Evolutionary conservation across 2,113 vertebrate genomes (phyloP), one percentile per base, ranked within the genome.

Genomic region (Saccopteryx bilineata): DNA sequence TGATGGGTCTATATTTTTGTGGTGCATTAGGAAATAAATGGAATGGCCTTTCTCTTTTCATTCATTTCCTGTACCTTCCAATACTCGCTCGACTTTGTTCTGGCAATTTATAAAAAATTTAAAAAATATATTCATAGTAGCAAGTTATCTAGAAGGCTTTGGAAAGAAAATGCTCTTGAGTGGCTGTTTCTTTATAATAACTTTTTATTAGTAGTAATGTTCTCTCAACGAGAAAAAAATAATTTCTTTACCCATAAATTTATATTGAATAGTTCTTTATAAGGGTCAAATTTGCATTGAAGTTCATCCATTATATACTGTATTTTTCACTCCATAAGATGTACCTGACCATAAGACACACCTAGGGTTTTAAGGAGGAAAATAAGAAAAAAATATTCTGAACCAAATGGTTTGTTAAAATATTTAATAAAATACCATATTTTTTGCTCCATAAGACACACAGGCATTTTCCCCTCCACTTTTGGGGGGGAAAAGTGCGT

Each of bases 61-160:
- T 17, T 33, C 69, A 58, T 63, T 63, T 68, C 31, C 9, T 79
- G 85, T 21, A 39, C 66, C 50, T 66, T 87, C 50, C 81, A 54
- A 52, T 83, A 52, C 7, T 86, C 21, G 71, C 7, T 86, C 21
- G 71, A 23, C 52, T 17, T 52, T 76, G 50, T 65, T 18, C 13
- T 71, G 1, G 7, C 5, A 85, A 50, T 84, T 93, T n/a, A 71
- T 54, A 90, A 50, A 92, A 88, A 92, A 88, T n/a, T 85, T 65
- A 26, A 65, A 17, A 39, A 13, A 63, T 65, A 68, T 79, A 48
- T 50, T 86, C 26, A 50, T 14, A 78, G 7, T 33, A 87, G 68
- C 3, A 71, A 68, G 13, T 50, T 80, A 69, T 39, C 6, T 19
- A 14, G 31, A 83, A 68, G 50, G 24, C 86, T 68, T 87, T 88